Conservation (phyloP, 2,797 vertebrate genomes). For the Gymnothorax reevesii region DNA sequence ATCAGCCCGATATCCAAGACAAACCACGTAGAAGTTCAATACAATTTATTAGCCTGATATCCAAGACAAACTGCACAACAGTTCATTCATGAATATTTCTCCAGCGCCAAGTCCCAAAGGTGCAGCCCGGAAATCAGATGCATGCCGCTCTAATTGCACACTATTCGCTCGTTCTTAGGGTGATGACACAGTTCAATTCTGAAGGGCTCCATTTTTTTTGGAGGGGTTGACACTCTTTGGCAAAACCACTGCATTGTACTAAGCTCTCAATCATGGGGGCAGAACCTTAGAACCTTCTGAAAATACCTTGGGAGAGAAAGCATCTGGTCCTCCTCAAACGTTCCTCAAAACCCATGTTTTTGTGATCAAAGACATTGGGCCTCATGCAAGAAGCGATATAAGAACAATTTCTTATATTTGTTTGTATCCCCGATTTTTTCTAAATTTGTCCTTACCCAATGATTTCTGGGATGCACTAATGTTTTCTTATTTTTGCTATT, state of each 20-base stretch:
- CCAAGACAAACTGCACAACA: not conserved
- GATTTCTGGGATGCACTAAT: too few relatives aligned
- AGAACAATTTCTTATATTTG: too few relatives aligned
- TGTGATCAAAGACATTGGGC: conserved; percentile 49
- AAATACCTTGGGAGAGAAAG: conserved; percentile 34
- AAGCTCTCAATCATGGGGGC: conserved; percentile 32
- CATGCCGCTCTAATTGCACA: conserved; percentile 38
- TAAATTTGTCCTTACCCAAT: too few relatives aligned
- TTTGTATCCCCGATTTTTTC: too few relatives aligned
- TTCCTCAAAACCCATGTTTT: conserved; percentile 32
- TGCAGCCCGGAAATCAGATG: conserved; percentile 32
- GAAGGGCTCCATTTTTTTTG: conserved; percentile 17
- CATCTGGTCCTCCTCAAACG: conserved; percentile 55
- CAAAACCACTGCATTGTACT: conserved; percentile 24
- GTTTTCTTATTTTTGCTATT: too few relatives aligned
- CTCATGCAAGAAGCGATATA: too few relatives aligned
- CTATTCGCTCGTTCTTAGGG: conserved; percentile 15
- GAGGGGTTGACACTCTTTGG: conserved; percentile 13
- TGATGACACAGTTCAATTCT: conserved; percentile 6
- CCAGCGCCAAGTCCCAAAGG: not conserved
- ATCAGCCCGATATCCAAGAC: not conserved
- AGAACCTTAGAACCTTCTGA: conserved; percentile 40
- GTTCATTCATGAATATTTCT: not conserved
- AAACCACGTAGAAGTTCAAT: not conserved
- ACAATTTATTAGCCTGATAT: not conserved